These are phyloP conservation scores for Drosophila crucigera DNA, from an alignment of 2,888 invertebrate genomes.

Conservation along the genomic window DNA sequence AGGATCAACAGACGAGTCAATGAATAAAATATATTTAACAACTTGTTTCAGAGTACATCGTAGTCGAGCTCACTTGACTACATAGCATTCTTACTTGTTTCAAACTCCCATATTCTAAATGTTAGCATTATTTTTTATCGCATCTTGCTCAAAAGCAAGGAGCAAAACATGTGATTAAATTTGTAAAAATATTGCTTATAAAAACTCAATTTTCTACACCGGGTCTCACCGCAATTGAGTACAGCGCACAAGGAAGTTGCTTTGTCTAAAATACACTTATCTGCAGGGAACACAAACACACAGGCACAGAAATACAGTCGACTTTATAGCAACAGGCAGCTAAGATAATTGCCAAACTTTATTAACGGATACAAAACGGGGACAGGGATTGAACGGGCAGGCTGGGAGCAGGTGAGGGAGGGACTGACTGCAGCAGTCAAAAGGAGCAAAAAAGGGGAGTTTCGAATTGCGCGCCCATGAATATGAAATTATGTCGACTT, in stretches of 20 bases:
- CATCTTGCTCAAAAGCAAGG: not conserved
- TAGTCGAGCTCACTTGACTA: not conserved
- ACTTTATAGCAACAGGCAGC: slow-evolving; percentile 70
- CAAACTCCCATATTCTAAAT: not conserved
- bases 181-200: slow-evolving; percentile 1
- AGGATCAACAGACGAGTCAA: not conserved
- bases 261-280: slow-evolving; percentile 15
- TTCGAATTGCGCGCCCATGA: slow-evolving; percentile 62
- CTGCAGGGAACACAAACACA: not conserved
- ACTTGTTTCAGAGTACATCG: not conserved
- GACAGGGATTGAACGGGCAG: not conserved
- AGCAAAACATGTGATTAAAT: not conserved
- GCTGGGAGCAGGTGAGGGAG: not conserved
- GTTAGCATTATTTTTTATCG: not conserved
- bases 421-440: slow-evolving; percentile 10
- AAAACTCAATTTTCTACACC: slow-evolving; percentile 27
- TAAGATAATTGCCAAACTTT: slow-evolving; percentile 76
- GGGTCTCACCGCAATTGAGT: slow-evolving; percentile 13
- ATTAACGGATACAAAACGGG: slow-evolving; percentile 64
- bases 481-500: slow-evolving; percentile 70
- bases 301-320: slow-evolving; percentile 2
- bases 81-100: not conserved
- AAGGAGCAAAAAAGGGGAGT: slow-evolving; percentile 50
- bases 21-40: not conserved
- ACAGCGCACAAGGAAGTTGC: slow-evolving; percentile 17